Evolutionary conservation across 2,113 vertebrate species (phyloP).

Genomic region (Microcebus lehilahytsara): DNA sequence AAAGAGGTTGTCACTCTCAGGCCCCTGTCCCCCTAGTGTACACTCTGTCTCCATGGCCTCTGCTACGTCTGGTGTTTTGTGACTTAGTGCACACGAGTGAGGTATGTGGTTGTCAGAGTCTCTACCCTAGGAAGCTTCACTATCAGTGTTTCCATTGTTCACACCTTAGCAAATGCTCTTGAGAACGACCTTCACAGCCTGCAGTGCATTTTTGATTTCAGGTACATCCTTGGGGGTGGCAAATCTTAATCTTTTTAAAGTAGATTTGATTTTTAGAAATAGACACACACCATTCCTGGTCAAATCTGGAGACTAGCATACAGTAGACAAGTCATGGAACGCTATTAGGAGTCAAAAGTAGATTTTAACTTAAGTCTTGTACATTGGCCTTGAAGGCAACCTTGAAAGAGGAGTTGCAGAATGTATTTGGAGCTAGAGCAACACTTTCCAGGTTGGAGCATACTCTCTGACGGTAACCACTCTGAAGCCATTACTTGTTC

Average conservation of each 20-base stretch:
- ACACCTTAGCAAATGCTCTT: background rate
- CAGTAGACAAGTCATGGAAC: background rate
- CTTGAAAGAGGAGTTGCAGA: background rate
- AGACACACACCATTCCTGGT: background rate
- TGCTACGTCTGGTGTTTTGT: background rate
- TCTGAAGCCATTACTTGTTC: background rate
- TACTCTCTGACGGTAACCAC: background rate
- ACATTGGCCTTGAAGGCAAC: background rate
- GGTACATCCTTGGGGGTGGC: background rate
- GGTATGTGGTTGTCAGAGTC: background rate
- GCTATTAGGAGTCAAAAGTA: background rate
- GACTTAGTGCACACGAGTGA: background rate
- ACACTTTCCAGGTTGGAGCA: background rate
- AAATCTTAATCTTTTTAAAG: background rate
- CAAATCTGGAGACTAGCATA: background rate
- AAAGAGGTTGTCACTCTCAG: background rate
- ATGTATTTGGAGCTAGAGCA: background rate
- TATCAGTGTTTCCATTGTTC: background rate
- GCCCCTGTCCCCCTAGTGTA: rapidly evolving
- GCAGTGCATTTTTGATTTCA: background rate
- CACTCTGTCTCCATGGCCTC: background rate
- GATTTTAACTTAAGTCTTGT: background rate
- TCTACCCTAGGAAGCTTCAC: background rate
- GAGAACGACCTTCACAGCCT: background rate
- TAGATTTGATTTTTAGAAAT: background rate